Evolutionary conservation across 92 coral and sea anemone genomes (phyloP).

Genomic region (Anthopleura xanthogrammica): DNA sequence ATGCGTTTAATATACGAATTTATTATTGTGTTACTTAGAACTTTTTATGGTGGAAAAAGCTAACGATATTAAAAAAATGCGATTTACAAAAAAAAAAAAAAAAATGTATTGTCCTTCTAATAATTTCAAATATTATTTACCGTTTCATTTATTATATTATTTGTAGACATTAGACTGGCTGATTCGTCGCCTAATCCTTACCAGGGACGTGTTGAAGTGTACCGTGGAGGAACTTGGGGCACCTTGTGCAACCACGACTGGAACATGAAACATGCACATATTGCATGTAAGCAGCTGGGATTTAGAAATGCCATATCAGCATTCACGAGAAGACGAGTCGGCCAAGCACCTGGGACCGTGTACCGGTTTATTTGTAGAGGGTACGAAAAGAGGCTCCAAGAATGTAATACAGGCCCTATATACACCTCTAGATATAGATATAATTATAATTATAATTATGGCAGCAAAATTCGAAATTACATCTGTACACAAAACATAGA

Average conservation of each 20-base stretch:
- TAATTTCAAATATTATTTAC: not conserved
- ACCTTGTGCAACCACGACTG: constrained; percentile 6
- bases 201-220: constrained; percentile 16
- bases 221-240: constrained; percentile 3
- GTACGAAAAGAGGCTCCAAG: constrained; percentile 5
- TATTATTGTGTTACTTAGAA: no score
- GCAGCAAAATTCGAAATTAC: not conserved
- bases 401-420: not conserved
- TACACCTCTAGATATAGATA: not conserved
- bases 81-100: no score
- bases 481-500: not conserved
- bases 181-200: not conserved
- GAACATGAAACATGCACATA: not conserved
- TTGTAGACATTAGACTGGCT: constrained; percentile 14
- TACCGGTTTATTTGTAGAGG: constrained; percentile 1
- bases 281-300: constrained; percentile 12
- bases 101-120: no score
- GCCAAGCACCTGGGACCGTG: constrained; percentile 3
- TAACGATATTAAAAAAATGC: no score
- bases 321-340: not conserved
- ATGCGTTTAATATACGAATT: no score
- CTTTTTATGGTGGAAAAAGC: no score
- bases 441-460: not conserved
- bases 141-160: not conserved
- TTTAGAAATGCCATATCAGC: not conserved